phyloP scores from a whole-genome alignment of 2,113 vertebrate genomes.

The Scortum barcoo region DNA sequence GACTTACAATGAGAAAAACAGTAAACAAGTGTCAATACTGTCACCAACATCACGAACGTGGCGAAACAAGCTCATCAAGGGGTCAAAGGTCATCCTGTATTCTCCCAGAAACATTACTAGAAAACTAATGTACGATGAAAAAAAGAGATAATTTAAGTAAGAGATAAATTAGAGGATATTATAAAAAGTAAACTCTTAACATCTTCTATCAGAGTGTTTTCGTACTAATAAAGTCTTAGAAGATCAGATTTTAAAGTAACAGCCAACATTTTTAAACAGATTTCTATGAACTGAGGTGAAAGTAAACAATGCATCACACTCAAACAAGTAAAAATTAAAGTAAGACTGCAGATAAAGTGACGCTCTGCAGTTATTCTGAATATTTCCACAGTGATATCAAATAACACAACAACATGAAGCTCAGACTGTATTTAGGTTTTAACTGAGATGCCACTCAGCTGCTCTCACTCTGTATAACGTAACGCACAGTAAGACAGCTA shows the following conservation, averaged over 20 bases:
- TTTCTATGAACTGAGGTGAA: neutral
- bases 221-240: neutral
- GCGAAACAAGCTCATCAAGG: neutral
- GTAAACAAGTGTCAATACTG: neutral
- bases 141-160: no score
- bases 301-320: neutral
- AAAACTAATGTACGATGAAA: no score
- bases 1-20: neutral
- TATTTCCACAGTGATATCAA: slow-evolving; percentile 33
- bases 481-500: slow-evolving; percentile 2
- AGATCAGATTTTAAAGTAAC: neutral
- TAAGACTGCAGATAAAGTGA: neutral
- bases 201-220: no score
- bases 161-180: no score
- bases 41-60: neutral
- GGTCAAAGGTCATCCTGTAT: neutral
- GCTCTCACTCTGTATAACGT: slow-evolving; percentile 10
- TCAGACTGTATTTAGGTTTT: slow-evolving; percentile 26
- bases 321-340: neutral
- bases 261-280: neutral
- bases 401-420: slow-evolving; percentile 44
- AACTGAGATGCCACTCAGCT: slow-evolving; percentile 7
- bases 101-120: neutral
- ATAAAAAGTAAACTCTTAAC: no score
- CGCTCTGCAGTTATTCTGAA: slow-evolving; percentile 24